Evolutionary conservation across 2,797 vertebrate species (phyloP), one percentile per base, ranked within the genome.

Genomic region (Phrynocephalus vlangalii): DNA sequence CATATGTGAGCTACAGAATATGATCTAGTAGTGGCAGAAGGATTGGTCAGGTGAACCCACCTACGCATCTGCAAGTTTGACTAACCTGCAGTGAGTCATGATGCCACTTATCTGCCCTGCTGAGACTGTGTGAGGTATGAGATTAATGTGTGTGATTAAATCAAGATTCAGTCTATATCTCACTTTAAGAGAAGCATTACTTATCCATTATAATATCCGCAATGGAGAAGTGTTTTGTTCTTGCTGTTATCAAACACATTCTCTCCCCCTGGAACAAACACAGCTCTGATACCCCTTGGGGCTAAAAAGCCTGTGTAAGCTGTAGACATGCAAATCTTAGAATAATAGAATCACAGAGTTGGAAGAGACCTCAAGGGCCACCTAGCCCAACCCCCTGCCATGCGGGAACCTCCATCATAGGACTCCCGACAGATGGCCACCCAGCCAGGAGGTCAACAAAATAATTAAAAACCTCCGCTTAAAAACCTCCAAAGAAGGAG

Each of bases 101-200:
- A n/a, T n/a, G 70, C 22, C 56, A 68, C 52, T 81, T 82, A 68
- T 83, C 66, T n/a, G 38, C 70, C 44, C n/a, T 68, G 30, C 73
- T 77, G 63, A 77, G 48, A 11, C n/a, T 20, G 24, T 26, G 48
- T 60, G 68, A 30, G 63, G 80, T 18, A 24, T 79, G 73, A 87
- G 72, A 82, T 82, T 52, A 82, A 87, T 88, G 44, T 20, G 30
- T 52, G 11, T 71, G 50, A 89, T 72, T 87, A 86, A 83, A 68
- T 15, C 76, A 68, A 6, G 52, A 79, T 22, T 0, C 6, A 63
- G 50, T 4, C 89, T 52, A 56, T 50, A 72, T 28, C 78, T 33
- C 4, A 13, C 83, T 72, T 44, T n/a, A 6, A 67, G 33, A 33
- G 50, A n/a, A 28, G 28, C 73, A 66, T 82, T 83, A 72, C 72